Base-by-base conservation (phyloP, 2,113 vertebrate species). In the Aphyosemion australe region DNA sequence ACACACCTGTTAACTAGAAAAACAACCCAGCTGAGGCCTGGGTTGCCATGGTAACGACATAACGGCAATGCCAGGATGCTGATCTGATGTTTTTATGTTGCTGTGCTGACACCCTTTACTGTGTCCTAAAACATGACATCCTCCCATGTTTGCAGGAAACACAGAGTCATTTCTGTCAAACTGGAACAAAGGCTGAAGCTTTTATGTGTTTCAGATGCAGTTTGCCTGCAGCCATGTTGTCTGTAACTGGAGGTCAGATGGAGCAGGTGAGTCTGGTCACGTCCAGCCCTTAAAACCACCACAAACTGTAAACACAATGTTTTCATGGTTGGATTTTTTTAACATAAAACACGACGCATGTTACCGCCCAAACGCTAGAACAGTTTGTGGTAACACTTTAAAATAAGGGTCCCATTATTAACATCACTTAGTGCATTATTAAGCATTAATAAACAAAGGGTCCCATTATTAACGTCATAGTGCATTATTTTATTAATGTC, bases 201-300 rank as follows among this genome's bases (percentile, higher is more conserved):
- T 54, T 10, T 42, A 0, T 51, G 45, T 45, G 48, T 32, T 4
- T 34, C 56, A 87, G 90, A 93, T 93, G 92, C 91, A 93, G 70
- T 93, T 93, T 45, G 90, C 88, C 54, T 93, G 87, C 76, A 92
- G 87, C 55, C 90, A 93, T 34, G 87, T 93, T 3, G 88, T 93
- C 2, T 92, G 90, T 68, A 88, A 92, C 48, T 91, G 90, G 92
- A 82, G 41, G 11, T 61, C 85, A 9, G 80, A 74, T 3, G 80
- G 74, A 61, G 26, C 65, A 56, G 75, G 90, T 91, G 62, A 82
- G 69, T 32, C 8, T 2, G 3, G 10, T 20, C 2, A 52, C 2
- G n/a, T 19, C 46, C 26, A 26, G 26, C 26, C 1, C 6, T 1
- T 15, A n/a, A n/a, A 46, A 46, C 12, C 13, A 5, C 14, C 14